These are phyloP conservation scores for Pterocles gutturalis DNA, from an alignment of 2,113 vertebrate species.

Conservation along the genomic window DNA sequence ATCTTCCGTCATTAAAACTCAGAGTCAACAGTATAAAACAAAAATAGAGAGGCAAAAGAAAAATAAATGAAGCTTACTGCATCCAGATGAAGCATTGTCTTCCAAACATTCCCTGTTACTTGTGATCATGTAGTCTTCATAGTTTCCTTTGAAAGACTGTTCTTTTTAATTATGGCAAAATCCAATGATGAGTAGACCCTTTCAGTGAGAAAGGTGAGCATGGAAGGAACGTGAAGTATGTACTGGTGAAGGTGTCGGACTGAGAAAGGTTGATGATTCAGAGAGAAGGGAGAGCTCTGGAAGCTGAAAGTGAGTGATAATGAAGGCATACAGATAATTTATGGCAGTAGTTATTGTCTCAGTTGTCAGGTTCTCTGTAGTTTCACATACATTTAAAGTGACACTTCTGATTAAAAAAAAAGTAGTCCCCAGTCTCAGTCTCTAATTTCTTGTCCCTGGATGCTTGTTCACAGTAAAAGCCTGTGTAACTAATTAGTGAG, in stretches of 20 bases:
- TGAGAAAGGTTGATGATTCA: neutral
- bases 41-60: conserved; percentile 50
- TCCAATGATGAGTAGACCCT: neutral
- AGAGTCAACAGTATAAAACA: conserved; percentile 48
- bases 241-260: neutral
- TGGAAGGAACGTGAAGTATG: neutral
- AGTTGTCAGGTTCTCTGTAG: neutral
- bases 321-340: neutral
- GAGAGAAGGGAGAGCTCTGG: neutral
- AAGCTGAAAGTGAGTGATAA: neutral
- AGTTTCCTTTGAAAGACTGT: neutral
- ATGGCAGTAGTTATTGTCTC: neutral
- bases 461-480: neutral
- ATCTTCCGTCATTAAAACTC: conserved; percentile 66
- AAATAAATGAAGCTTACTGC: conserved; percentile 47
- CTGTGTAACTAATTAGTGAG: neutral
- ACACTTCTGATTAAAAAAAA: neutral
- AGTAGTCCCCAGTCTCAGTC: neutral
- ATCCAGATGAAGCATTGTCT: conserved; percentile 49
- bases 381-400: neutral
- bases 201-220: neutral
- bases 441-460: neutral
- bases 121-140: neutral
- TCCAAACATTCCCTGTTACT: conserved; percentile 12
- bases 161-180: conserved; percentile 37